A percentile compares a stretch with the other conserved stretches of the same genome.
These are phyloP conservation scores for Pao palembangensis DNA, from an alignment of 2,113 vertebrate genomes.

Conservation along the genomic window DNA sequence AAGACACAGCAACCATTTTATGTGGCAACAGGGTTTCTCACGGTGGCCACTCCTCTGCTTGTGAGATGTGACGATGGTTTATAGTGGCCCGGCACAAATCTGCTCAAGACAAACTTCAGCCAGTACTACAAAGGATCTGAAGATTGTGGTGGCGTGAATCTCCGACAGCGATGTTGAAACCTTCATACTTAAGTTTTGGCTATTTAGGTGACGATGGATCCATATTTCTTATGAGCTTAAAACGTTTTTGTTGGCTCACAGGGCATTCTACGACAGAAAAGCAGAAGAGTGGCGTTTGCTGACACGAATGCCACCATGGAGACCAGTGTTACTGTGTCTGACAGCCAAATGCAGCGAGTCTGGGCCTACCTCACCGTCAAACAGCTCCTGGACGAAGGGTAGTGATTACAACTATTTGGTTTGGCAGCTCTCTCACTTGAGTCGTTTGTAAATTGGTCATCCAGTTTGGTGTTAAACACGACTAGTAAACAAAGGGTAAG, in stretches of 20 bases:
- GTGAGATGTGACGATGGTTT: slow-evolving; percentile 78
- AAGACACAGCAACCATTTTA: neutral
- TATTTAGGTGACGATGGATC: slow-evolving; percentile 68
- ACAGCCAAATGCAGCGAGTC: slow-evolving; percentile 81
- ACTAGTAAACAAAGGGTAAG: neutral
- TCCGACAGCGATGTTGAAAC: slow-evolving; percentile 68
- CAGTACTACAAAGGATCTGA: slow-evolving; percentile 84
- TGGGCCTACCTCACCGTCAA: slow-evolving; percentile 96
- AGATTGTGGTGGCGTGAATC: slow-evolving; percentile 82
- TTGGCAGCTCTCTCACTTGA: neutral
- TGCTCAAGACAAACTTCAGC: slow-evolving; percentile 78
- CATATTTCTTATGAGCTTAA: neutral
- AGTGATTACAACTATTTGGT: slow-evolving; percentile 22
- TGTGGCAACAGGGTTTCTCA: slow-evolving; percentile 79
- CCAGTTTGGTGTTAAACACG: neutral
- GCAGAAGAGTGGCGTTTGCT: slow-evolving; percentile 64
- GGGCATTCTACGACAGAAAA: slow-evolving; percentile 62
- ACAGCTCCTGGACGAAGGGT: slow-evolving; percentile 89
- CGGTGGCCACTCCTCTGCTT: slow-evolving; percentile 78
- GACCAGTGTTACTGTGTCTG: slow-evolving; percentile 68
- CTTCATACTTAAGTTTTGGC: slow-evolving; percentile 73
- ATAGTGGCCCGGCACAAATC: slow-evolving; percentile 64
- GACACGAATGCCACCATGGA: slow-evolving; percentile 33
- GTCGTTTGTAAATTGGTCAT: neutral
- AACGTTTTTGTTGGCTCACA: neutral